Evolutionary conservation across 1,140 invertebrate species (phyloP).

Genomic region (Sinella curviseta): DNA sequence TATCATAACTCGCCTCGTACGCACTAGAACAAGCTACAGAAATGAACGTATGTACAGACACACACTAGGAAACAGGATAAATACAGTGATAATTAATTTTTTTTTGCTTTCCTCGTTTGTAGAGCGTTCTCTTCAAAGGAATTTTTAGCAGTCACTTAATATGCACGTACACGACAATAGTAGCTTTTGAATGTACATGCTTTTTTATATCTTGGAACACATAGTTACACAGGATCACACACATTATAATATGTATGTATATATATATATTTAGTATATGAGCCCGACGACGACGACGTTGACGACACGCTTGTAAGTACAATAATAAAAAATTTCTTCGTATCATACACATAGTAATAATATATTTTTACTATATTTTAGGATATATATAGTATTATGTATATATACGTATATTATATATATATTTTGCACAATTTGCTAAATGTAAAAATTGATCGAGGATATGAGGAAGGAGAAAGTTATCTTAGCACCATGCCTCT

Average conservation of each 20-base stretch:
- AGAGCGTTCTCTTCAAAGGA: too few relatives aligned
- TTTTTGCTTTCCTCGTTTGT: too few relatives aligned
- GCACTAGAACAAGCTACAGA: too few relatives aligned
- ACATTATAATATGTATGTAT: too few relatives aligned
- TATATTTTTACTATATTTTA: background rate
- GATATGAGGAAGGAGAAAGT: background rate
- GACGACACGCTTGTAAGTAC: background rate
- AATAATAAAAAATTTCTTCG: background rate
- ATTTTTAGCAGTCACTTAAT: too few relatives aligned
- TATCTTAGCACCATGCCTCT: slow-evolving; percentile 71
- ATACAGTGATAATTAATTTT: too few relatives aligned
- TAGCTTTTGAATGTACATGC: background rate
- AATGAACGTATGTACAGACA: too few relatives aligned
- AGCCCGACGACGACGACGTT: background rate
- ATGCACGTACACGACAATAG: too few relatives aligned
- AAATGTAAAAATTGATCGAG: background rate
- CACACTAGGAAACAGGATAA: too few relatives aligned
- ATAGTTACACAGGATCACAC: slow-evolving; percentile 20
- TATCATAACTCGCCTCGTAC: too few relatives aligned
- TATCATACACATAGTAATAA: background rate
- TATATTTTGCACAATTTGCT: slow-evolving; percentile 7
- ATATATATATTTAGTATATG: slow-evolving; percentile 13
- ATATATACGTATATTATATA: too few relatives aligned
- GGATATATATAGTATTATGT: background rate
- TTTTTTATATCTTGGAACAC: background rate